Percentiles rank a stretch among this genome's conserved stretches.
phyloP scores from a whole-genome alignment of 1,140 invertebrate genomes.

The Thaumetopoea pityocampa region DNA sequence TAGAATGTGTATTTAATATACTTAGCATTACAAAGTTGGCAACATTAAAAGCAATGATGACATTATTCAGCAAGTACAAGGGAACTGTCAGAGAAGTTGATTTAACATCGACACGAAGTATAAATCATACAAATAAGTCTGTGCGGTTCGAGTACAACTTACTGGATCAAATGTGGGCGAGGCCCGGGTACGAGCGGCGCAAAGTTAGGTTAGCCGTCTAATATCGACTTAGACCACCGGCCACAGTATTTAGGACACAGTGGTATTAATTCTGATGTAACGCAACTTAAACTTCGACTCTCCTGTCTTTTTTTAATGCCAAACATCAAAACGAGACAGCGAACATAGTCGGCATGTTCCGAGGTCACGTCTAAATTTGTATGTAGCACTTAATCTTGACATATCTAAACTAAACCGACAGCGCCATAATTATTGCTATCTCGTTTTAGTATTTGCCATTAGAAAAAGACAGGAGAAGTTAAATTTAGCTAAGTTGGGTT shows the following conservation, averaged over 20 bases:
- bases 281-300: too few relatives aligned
- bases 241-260: slow-evolving; percentile 8
- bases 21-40: slow-evolving; percentile 2
- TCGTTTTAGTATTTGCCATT: too few relatives aligned
- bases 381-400: too few relatives aligned
- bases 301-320: too few relatives aligned
- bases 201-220: slow-evolving; percentile 17
- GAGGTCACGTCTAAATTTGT: too few relatives aligned
- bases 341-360: too few relatives aligned
- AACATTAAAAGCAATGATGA: slow-evolving; percentile 6
- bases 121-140: slow-evolving; percentile 10
- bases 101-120: slow-evolving; percentile 10
- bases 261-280: slow-evolving; percentile 15
- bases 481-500: too few relatives aligned
- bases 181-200: slow-evolving; percentile 13
- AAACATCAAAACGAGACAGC: too few relatives aligned
- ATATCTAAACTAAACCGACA: too few relatives aligned
- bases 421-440: too few relatives aligned
- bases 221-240: slow-evolving; percentile 14
- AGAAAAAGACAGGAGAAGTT: too few relatives aligned
- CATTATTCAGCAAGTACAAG: slow-evolving; percentile 5
- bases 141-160: slow-evolving; percentile 8
- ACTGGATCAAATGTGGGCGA: slow-evolving; percentile 23
- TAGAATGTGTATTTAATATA: background rate
- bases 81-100: slow-evolving; percentile 7